Base-by-base conservation (phyloP, 2,113 vertebrate genomes). In the Mola mola region DNA sequence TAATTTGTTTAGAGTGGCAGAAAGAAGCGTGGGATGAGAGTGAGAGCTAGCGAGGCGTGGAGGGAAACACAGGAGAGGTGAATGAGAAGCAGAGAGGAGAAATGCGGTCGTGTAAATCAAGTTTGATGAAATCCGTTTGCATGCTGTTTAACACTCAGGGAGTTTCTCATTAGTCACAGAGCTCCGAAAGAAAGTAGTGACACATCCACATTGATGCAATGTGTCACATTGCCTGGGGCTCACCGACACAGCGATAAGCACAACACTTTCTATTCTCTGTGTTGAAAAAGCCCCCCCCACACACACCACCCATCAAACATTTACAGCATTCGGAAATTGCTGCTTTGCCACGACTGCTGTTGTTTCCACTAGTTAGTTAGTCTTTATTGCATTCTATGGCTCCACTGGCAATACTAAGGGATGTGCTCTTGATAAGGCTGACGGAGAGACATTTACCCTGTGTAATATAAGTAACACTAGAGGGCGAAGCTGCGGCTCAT, bases 1-100 rank as follows among this genome's bases (percentile, higher is more conserved):
- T 83, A 79, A 88, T 88, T 88, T 89, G 82, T 87, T 69, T 70
- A 69, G 70, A 71, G n/a, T 76, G 53, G 62, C 8, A 36, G 31
- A 50, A 42, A 25, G 34, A 55, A 44, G 16, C 47, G 46, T 51
- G 36, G 36, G 50, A 25, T 7, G 20, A 53, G 50, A 51, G 66
- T 8, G 26, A 63, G 41, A 51, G 49, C 7, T 24, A 68, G 6
- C 5, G 52, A 61, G 71, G 66, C 66, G 71, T 49, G 52, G 51
- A 55, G 21, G 57, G 36, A 33, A 43, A 15, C 8, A 26, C 36
- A 16, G 40, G 34, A 24, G 9, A 28, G 59, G 20, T 12, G 55
- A 24, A 10, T 36, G 26, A 33, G 36, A 15, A 38, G 11, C 24
- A 22, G 12, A 31, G 16, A 9, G 8, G 37, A 15, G 42, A 55